A percentile compares a stretch with the other conserved stretches of the same genome.
Evolutionary conservation across 2,888 invertebrate species (phyloP).

Genomic region (Athripsodes cinereus): DNA sequence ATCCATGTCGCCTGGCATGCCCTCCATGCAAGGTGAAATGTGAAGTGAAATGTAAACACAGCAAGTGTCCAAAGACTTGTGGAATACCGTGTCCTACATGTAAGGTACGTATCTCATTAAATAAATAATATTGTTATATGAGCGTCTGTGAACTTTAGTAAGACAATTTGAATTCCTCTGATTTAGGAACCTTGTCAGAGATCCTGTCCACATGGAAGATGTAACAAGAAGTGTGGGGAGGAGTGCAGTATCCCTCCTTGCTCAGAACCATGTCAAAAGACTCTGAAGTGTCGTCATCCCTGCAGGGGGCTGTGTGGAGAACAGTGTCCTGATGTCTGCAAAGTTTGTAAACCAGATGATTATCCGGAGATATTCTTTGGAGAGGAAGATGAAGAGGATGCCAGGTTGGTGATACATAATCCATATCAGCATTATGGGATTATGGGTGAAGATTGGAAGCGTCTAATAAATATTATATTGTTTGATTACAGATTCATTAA

Average conservation of each 20-base stretch:
- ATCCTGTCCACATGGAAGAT: slow-evolving; percentile 45
- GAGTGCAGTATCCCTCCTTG: slow-evolving; percentile 45
- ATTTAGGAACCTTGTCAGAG: slow-evolving; percentile 34
- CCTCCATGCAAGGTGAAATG: slow-evolving; percentile 51
- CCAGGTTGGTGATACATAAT: slow-evolving; percentile 35
- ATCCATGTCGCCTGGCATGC: slow-evolving; percentile 51
- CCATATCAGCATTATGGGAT: no score
- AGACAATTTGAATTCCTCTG: no score
- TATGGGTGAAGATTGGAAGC: no score
- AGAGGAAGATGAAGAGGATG: slow-evolving; percentile 48
- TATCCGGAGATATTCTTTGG: slow-evolving; percentile 43
- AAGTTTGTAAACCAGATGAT: slow-evolving; percentile 47
- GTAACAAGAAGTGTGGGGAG: slow-evolving; percentile 43
- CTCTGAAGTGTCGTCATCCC: slow-evolving; percentile 51
- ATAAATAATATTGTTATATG: no score
- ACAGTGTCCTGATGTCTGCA: slow-evolving; percentile 56
- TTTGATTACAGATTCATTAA: slow-evolving; percentile 40
- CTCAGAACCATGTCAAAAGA: slow-evolving; percentile 37
- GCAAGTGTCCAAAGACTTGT: slow-evolving; percentile 42
- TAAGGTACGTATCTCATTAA: slow-evolving; percentile 3
- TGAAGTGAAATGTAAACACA: slow-evolving; percentile 47
- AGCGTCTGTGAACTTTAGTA: no score
- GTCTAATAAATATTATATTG: no score
- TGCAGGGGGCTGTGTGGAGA: slow-evolving; percentile 71
- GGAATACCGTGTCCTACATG: slow-evolving; percentile 36